Percentiles rank a stretch among this genome's conserved stretches.
These are phyloP conservation scores for Desmophyllum pertusum DNA, from an alignment of 92 coral and sea anemone species.

Conservation along the genomic window DNA sequence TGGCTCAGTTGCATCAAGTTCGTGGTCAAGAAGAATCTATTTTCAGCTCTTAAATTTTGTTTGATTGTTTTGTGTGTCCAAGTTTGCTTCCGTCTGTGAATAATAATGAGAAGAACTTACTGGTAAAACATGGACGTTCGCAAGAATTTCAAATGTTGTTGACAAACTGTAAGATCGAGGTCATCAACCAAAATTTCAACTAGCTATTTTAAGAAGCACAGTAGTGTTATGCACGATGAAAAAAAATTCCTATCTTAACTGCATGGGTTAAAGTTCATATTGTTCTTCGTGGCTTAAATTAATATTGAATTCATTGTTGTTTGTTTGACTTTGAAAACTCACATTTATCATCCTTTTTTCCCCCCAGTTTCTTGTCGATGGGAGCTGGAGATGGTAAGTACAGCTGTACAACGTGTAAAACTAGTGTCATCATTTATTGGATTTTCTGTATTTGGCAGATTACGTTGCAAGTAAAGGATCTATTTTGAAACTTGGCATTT, in stretches of 20 bases:
- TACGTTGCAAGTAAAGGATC: neutral
- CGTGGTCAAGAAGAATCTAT: neutral
- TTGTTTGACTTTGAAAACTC: neutral
- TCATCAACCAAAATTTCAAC: neutral
- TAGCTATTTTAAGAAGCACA: neutral
- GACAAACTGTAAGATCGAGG: neutral
- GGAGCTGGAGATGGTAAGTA: conserved; percentile 30
- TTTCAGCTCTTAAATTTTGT: neutral
- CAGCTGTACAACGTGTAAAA: no score
- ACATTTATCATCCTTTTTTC: neutral
- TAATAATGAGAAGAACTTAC: neutral
- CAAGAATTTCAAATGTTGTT: neutral
- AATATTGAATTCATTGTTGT: neutral
- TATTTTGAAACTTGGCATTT: neutral
- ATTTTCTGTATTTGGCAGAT: neutral
- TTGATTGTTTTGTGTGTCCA: neutral
- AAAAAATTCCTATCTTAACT: no score
- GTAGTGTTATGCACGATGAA: neutral
- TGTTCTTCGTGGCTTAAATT: neutral
- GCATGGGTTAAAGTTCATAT: conserved; percentile 4
- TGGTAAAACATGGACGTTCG: neutral
- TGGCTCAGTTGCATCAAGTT: neutral
- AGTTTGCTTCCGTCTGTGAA: neutral
- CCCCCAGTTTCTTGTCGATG: conserved; percentile 31
- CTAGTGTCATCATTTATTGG: neutral